Evolutionary conservation across 1,140 invertebrate genomes (phyloP).

Genomic region (Achatina immaculata): DNA sequence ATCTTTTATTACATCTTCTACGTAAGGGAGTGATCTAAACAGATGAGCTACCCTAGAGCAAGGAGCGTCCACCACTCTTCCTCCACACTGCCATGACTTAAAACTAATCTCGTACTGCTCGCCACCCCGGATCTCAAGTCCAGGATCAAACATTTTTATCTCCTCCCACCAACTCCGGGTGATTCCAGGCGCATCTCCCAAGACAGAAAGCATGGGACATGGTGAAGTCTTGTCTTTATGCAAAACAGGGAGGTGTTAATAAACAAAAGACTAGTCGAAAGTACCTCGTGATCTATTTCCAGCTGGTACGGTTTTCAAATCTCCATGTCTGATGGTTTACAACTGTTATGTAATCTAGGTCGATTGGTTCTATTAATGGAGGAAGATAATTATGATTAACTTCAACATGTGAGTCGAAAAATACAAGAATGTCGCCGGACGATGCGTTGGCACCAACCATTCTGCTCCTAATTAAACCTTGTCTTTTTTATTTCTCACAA

Average conservation of each 20-base stretch:
- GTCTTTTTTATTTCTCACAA: not conserved
- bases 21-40: not conserved
- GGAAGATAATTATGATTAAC: conserved; percentile 7
- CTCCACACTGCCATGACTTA: too few species aligned
- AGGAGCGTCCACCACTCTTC: conserved; percentile 16
- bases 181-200: conserved; percentile 86
- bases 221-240: not conserved
- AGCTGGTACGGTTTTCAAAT: not conserved
- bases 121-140: conserved; percentile 80
- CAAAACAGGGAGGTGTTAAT: not conserved
- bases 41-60: conserved; percentile 11
- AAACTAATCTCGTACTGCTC: too few species aligned
- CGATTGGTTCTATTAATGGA: too few species aligned
- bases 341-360: not conserved
- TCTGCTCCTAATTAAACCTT: too few species aligned
- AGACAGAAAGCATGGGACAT: not conserved
- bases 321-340: not conserved
- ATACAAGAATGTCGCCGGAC: not conserved
- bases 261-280: not conserved
- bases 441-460: not conserved
- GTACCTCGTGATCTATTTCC: not conserved
- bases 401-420: not conserved
- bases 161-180: conserved; percentile 63
- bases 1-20: too few species aligned
- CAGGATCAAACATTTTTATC: conserved; percentile 67